phyloP scores from a whole-genome alignment of 2,797 vertebrate species.

The Spea hammondii region DNA sequence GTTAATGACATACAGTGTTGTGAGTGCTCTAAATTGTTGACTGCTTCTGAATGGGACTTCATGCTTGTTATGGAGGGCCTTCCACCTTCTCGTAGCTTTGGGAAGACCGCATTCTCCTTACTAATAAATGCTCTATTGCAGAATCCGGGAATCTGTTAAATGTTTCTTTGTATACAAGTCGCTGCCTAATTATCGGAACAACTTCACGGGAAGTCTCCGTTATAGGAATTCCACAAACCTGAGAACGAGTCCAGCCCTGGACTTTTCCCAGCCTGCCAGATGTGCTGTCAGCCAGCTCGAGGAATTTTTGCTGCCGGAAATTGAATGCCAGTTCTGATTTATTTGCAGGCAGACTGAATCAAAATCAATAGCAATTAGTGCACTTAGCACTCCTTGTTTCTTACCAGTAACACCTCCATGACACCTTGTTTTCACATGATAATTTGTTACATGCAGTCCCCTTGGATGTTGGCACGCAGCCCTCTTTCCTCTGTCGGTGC shows the following conservation, averaged over 20 bases:
- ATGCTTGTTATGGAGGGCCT: too few relatives aligned
- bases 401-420: conserved; percentile 36
- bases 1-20: too few relatives aligned
- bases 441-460: too few relatives aligned
- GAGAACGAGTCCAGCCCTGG: background rate
- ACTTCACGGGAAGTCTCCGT: background rate
- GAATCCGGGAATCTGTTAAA: background rate
- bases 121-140: background rate
- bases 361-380: conserved; percentile 40
- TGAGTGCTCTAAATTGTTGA: too few relatives aligned
- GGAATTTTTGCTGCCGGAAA: conserved; percentile 6
- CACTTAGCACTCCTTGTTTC: conserved; percentile 15
- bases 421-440: background rate
- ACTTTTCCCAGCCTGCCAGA: background rate
- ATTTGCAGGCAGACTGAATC: conserved; percentile 19
- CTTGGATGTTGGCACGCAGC: too few relatives aligned
- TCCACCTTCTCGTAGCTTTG: too few relatives aligned
- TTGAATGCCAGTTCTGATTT: conserved; percentile 13
- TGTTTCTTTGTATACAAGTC: background rate
- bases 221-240: background rate
- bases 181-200: background rate
- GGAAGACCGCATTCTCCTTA: too few relatives aligned
- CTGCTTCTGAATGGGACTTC: too few relatives aligned
- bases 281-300: conserved; percentile 6
- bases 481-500: too few relatives aligned